Evolutionary conservation across 1,140 invertebrate genomes (phyloP).

Genomic region (Drosophila erecta): DNA sequence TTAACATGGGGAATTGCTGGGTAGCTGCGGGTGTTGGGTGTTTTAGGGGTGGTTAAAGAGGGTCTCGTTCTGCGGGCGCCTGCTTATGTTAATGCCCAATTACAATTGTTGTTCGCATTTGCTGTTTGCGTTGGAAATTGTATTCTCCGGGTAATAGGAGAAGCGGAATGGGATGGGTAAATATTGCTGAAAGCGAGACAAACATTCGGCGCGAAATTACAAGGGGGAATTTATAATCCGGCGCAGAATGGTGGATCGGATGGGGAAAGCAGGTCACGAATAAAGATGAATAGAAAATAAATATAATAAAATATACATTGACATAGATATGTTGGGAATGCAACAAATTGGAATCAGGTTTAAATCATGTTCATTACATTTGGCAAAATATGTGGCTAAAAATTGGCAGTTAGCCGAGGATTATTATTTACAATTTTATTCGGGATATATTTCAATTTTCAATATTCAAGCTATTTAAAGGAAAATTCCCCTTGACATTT

Average conservation of each 20-base stretch:
- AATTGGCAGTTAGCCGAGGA: background rate
- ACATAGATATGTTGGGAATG: background rate
- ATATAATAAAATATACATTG: background rate
- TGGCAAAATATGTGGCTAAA: background rate
- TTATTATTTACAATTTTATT: slow-evolving; percentile 13
- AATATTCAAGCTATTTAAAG: slow-evolving; percentile 1
- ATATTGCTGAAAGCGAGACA: slow-evolving; percentile 22
- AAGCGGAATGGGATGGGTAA: slow-evolving; percentile 3
- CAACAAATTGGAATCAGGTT: slow-evolving; percentile 1
- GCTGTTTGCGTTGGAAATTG: slow-evolving; percentile 67
- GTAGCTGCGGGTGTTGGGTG: background rate
- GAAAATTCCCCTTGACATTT: slow-evolving; percentile 25
- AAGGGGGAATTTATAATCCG: slow-evolving; percentile 13
- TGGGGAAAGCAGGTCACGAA: slow-evolving; percentile 11
- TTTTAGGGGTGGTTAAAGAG: background rate
- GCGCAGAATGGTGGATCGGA: background rate
- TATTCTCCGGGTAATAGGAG: slow-evolving; percentile 41
- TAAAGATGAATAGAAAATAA: slow-evolving; percentile 21
- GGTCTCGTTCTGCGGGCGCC: slow-evolving; percentile 37
- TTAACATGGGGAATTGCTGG: slow-evolving; percentile 27
- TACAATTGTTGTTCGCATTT: slow-evolving; percentile 78
- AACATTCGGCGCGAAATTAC: slow-evolving; percentile 4
- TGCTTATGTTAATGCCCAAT: slow-evolving; percentile 81
- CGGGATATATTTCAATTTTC: background rate
- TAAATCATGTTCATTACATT: slow-evolving; percentile 11